Evolutionary conservation across 2,113 vertebrate genomes (phyloP).

Genomic region (Cavia aperea): DNA sequence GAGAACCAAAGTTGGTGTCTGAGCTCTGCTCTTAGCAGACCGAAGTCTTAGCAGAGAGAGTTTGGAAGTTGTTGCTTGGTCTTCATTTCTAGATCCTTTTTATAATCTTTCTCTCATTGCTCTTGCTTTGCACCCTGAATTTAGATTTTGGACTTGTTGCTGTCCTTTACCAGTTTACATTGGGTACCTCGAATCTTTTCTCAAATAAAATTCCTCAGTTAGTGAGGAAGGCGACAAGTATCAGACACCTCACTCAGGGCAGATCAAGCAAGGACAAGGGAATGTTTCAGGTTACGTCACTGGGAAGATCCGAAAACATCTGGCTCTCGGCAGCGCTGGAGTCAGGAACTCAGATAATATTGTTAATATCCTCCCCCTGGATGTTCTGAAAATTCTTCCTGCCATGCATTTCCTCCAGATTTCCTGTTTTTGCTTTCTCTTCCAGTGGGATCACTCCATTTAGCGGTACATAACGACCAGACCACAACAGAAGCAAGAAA

Average conservation of each 20-base stretch:
- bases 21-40: background rate
- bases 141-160: background rate
- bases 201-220: background rate
- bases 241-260: background rate
- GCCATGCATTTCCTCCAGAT: background rate
- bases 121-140: background rate
- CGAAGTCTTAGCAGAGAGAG: background rate
- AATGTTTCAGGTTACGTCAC: background rate
- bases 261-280: background rate
- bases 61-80: background rate
- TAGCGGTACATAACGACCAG: background rate
- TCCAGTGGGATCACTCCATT: background rate
- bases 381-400: background rate
- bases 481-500: background rate
- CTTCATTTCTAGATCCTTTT: background rate
- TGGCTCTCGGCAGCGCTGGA: background rate
- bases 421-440: background rate
- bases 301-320: background rate
- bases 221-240: background rate
- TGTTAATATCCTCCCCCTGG: background rate
- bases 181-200: background rate
- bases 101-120: background rate
- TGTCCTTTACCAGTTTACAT: background rate
- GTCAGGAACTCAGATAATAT: background rate
- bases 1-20: background rate